Conservation (phyloP, 2,113 vertebrate genomes). For the Eclectus roratus region DNA sequence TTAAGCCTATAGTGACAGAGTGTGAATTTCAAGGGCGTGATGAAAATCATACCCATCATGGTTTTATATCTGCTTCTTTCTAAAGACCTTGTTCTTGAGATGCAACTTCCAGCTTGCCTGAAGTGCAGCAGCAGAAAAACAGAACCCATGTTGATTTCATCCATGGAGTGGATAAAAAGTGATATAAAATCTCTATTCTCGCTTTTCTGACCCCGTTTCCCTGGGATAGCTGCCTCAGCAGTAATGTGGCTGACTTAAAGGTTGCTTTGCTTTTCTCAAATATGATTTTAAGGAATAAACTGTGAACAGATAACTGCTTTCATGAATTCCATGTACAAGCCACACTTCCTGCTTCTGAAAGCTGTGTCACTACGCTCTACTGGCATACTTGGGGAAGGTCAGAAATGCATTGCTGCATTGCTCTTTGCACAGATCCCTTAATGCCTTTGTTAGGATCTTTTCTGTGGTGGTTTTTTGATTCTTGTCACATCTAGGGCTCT, state of each 20-base stretch:
- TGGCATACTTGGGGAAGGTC: not conserved
- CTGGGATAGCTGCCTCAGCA: not conserved
- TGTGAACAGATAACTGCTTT: not conserved
- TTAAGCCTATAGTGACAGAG: not conserved
- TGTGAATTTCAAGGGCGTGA: not conserved
- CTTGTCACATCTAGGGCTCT: not conserved
- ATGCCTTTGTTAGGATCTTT: not conserved
- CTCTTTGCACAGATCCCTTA: not conserved
- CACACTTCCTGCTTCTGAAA: not conserved
- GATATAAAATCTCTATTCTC: not conserved
- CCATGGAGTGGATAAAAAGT: not conserved
- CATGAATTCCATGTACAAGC: not conserved
- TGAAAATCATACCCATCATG: not conserved
- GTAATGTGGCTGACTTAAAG: not conserved
- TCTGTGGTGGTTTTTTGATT: not conserved
- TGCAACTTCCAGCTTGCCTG: not conserved
- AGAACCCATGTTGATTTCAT: not conserved
- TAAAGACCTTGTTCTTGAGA: not conserved
- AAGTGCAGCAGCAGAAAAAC: not conserved
- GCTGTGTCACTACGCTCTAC: not conserved
- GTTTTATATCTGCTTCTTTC: not conserved
- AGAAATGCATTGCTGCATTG: not conserved
- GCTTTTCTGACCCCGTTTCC: not conserved
- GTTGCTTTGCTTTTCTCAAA: not conserved
- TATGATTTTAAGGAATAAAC: not conserved